Evolutionary conservation across 2,888 invertebrate species (phyloP), one percentile per base, ranked within the genome.

Genomic region (Beris morrisii): DNA sequence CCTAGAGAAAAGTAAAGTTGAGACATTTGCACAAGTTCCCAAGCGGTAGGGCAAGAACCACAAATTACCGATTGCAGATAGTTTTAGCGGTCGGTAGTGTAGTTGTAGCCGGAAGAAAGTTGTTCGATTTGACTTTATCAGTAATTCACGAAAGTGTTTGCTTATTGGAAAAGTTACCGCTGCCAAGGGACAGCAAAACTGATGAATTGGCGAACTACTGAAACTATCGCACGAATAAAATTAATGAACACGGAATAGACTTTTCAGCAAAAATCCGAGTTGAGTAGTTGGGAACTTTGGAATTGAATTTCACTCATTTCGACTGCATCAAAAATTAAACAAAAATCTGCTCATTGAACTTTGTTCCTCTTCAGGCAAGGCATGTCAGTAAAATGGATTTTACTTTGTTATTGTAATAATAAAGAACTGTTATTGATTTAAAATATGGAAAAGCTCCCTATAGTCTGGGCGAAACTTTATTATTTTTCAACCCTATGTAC

Each of bases 91-190:
- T 22, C 30, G 38, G 32, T 46, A 46, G 50, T 58, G 13, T 12
- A 44, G 67, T 57, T 67, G 67, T 64, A 64, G 43, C 67, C 63
- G 52, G 64, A 67, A 67, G 64, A 64, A 67, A 57, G 67, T 57
- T 57, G 58, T 53, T 61, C 61, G 61, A 61, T 61, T 61, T 38
- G 38, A 43, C 58, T 46, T 52, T 50, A 64, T 64, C 64, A 64
- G 54, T 64, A 43, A 64, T 64, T 64, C 64, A 54, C 45, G 30
- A 64, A 64, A 64, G 64, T 64, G 64, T 64, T 64, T 64, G 53
- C 53, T 64, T 64, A 64, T 64, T 64, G 64, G 53, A 64, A 64
- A 64, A 64, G 54, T 64, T 64, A 44, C 54, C 6, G 46, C 52
- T 52, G 13, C 38, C 38, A n/a, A 38, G 38, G 43, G 55, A 15